Conservation (phyloP, 1,140 invertebrate species). For the Spodoptera frugiperda region DNA sequence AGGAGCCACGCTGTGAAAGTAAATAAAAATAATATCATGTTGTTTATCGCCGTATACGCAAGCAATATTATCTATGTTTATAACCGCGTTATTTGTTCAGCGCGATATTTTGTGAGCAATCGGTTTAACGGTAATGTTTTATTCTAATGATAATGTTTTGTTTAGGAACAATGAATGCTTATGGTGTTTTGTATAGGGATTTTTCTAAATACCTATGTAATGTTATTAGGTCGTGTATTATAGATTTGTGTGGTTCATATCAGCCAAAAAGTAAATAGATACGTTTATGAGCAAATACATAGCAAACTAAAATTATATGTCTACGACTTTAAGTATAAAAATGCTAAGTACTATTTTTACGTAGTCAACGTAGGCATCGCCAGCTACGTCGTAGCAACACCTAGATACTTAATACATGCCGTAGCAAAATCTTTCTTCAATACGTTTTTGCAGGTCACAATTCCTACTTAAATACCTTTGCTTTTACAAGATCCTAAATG, state of each 20-base stretch:
- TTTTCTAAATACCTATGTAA: neutral
- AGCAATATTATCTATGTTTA: conserved; percentile 50
- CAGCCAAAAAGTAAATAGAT: too few relatives aligned
- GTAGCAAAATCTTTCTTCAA: neutral
- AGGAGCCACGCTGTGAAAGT: conserved; percentile 36
- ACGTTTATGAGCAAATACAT: too few relatives aligned
- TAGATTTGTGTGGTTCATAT: neutral
- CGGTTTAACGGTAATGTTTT: conserved; percentile 34
- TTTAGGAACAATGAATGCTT: conserved; percentile 34
- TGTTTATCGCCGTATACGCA: conserved; percentile 41
- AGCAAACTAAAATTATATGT: neutral
- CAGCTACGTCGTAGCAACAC: conserved; percentile 5
- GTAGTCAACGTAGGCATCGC: neutral
- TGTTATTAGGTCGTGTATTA: neutral
- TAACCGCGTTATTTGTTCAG: conserved; percentile 42
- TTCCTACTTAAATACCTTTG: conserved; percentile 9
- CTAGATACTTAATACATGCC: neutral
- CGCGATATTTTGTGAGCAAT: conserved; percentile 47
- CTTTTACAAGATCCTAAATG: neutral
- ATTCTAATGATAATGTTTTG: conserved; percentile 40
- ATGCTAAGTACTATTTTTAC: neutral
- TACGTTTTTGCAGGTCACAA: neutral
- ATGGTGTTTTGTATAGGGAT: neutral
- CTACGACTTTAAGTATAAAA: neutral
- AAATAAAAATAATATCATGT: conserved; percentile 52